A percentile compares a stretch with the other conserved stretches of the same genome.
These are phyloP conservation scores for Pollenia labialis DNA, from an alignment of 2,888 invertebrate genomes.

Conservation along the genomic window DNA sequence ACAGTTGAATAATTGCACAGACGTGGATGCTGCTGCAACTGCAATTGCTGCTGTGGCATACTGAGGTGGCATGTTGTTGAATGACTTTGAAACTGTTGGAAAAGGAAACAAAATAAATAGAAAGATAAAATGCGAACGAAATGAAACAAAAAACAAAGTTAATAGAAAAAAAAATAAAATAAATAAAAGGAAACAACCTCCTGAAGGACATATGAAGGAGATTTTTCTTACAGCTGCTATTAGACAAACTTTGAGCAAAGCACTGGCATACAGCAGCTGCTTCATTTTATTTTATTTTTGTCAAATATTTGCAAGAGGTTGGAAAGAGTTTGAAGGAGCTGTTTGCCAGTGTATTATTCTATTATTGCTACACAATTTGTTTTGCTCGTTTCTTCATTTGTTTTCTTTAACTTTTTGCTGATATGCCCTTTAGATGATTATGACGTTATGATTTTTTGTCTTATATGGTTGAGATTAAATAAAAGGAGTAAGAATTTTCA, in stretches of 20 bases:
- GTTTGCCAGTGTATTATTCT: slow-evolving; percentile 6
- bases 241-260: slow-evolving; percentile 16
- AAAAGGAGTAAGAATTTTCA: not conserved
- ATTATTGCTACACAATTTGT: slow-evolving; percentile 10
- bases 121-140: slow-evolving; percentile 35
- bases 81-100: slow-evolving; percentile 64
- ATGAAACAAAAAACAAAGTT: slow-evolving; percentile 30
- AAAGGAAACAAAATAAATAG: slow-evolving; percentile 50
- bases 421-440: slow-evolving; percentile 53
- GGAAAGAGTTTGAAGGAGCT: not conserved
- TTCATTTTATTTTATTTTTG: slow-evolving; percentile 50
- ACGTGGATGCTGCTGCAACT: slow-evolving; percentile 53
- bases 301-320: slow-evolving; percentile 23
- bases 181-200: slow-evolving; percentile 74
- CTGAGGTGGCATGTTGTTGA: slow-evolving; percentile 51
- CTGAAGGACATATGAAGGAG: slow-evolving; percentile 83
- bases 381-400: not conserved
- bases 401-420: slow-evolving; percentile 6
- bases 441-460: slow-evolving; percentile 35
- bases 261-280: slow-evolving; percentile 24
- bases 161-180: slow-evolving; percentile 33
- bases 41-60: slow-evolving; percentile 29
- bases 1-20: slow-evolving; percentile 10
- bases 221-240: slow-evolving; percentile 71
- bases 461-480: not conserved